A percentile compares a stretch with the other conserved stretches of the same genome.
phyloP scores from a whole-genome alignment of 2,888 invertebrate species.

The Abrostola tripartita region DNA sequence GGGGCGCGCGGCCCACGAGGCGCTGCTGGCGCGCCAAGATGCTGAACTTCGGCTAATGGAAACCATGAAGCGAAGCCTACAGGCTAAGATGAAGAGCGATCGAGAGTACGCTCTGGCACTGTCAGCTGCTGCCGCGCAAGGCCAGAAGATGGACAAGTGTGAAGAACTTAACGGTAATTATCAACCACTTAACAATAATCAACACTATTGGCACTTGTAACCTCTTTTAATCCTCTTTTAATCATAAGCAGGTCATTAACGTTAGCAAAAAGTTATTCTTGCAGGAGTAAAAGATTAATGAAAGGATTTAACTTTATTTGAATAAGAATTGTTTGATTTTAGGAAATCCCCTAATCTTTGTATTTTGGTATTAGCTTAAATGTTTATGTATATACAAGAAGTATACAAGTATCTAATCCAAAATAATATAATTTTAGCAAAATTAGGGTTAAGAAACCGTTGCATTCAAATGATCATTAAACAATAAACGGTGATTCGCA shows the following conservation, averaged over 20 bases:
- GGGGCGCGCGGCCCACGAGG: conserved; percentile 97
- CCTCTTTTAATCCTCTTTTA: conserved; percentile 13
- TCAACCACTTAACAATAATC: conserved; percentile 40
- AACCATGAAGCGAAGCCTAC: conserved; percentile 95
- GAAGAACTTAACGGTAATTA: conserved; percentile 91
- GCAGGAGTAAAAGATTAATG: too few relatives aligned
- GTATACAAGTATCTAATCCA: too few relatives aligned
- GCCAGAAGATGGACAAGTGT: conserved; percentile 94
- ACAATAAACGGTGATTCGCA: too few relatives aligned
- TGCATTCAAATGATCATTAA: conserved; percentile 37
- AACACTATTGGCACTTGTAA: conserved; percentile 35
- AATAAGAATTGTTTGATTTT: too few relatives aligned
- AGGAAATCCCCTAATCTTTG: too few relatives aligned
- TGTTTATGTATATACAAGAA: too few relatives aligned
- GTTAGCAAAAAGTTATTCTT: too few relatives aligned
- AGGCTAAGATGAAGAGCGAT: conserved; percentile 96
- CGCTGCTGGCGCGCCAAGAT: conserved; percentile 96
- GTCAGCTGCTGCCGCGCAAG: conserved; percentile 93
- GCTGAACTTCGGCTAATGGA: conserved; percentile 97
- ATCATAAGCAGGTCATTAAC: too few relatives aligned
- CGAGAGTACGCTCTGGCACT: conserved; percentile 96
- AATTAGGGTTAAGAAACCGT: conserved; percentile 40
- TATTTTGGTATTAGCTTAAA: too few relatives aligned
- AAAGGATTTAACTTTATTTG: too few relatives aligned
- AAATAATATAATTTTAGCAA: not conserved